These are phyloP conservation scores for Trichogramma evanescens DNA, from an alignment of 2,888 invertebrate species.

Conservation along the genomic window DNA sequence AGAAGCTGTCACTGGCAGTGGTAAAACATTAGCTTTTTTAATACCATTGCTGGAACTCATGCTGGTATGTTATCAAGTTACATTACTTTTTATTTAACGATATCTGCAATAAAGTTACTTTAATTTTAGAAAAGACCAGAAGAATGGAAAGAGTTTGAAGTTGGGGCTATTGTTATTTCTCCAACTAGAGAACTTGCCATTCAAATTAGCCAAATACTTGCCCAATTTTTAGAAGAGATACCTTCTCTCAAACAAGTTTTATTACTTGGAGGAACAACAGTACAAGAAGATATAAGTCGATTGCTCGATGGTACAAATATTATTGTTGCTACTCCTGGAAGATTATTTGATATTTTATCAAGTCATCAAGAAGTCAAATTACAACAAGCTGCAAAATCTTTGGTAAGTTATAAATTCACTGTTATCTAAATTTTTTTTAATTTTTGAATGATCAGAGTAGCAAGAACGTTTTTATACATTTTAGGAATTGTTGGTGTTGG, in stretches of 20 bases:
- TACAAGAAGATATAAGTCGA: constrained; percentile 66
- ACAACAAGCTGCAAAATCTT: constrained; percentile 64
- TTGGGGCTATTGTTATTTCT: constrained; percentile 85
- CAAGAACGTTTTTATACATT: constrained; percentile 3
- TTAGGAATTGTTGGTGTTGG: constrained; percentile 84
- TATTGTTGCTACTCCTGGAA: constrained; percentile 89
- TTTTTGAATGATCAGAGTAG: not conserved
- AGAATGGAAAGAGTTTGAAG: constrained; percentile 64
- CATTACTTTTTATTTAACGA: constrained; percentile 1
- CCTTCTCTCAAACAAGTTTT: constrained; percentile 54
- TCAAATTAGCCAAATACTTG: constrained; percentile 71
- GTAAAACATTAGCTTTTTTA: constrained; percentile 93
- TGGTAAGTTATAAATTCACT: constrained; percentile 52
- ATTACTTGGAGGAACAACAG: constrained; percentile 76
- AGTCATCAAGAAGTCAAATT: constrained; percentile 66
- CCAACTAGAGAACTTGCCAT: constrained; percentile 92
- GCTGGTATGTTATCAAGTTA: constrained; percentile 37
- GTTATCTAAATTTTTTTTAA: constrained; percentile 3
- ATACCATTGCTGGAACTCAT: constrained; percentile 87
- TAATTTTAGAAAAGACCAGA: constrained; percentile 54
- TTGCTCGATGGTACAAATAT: constrained; percentile 75
- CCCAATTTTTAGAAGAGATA: constrained; percentile 48
- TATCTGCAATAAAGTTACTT: not conserved
- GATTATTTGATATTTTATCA: constrained; percentile 78
- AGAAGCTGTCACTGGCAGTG: constrained; percentile 97